Percentiles rank a stretch among this genome's conserved stretches.
Conservation (phyloP, 2,113 vertebrate genomes). For the Limanda limanda region DNA sequence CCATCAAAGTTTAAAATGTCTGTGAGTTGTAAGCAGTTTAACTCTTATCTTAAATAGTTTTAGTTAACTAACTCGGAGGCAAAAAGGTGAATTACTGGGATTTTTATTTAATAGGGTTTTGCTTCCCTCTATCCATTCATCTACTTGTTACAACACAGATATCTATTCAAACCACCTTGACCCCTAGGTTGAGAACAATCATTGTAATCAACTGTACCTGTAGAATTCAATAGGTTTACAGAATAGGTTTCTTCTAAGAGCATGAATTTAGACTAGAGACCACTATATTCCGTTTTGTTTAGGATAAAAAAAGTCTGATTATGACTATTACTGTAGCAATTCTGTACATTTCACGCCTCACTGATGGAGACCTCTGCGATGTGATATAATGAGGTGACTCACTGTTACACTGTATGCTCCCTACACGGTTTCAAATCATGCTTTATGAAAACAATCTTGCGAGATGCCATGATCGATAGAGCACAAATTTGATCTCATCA, state of each 20-base stretch:
- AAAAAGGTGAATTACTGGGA: too few species aligned
- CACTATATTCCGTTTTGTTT: neutral
- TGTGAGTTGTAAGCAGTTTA: too few species aligned
- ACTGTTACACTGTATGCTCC: slow-evolving; percentile 27
- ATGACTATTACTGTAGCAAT: slow-evolving; percentile 7
- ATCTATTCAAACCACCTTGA: neutral
- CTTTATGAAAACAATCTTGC: slow-evolving; percentile 67
- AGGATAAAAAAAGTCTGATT: slow-evolving; percentile 11
- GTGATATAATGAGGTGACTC: slow-evolving; percentile 39
- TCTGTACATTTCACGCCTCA: slow-evolving; percentile 52
- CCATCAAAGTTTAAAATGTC: too few species aligned
- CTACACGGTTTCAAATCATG: slow-evolving; percentile 65
- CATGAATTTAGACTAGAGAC: neutral
- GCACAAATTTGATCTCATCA: slow-evolving; percentile 75
- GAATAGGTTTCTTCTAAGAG: neutral
- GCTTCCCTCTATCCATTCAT: slow-evolving; percentile 7
- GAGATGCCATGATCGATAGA: slow-evolving; percentile 62
- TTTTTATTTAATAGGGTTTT: neutral
- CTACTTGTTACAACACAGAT: neutral
- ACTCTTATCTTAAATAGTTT: too few species aligned
- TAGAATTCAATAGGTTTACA: neutral
- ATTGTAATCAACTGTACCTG: neutral
- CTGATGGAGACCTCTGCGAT: slow-evolving; percentile 36
- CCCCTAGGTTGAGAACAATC: neutral
- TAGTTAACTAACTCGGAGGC: too few species aligned